Percentiles rank a stretch among this genome's conserved stretches.
Conservation (phyloP, 2,113 vertebrate species). For the Craseonycteris thonglongyai region DNA sequence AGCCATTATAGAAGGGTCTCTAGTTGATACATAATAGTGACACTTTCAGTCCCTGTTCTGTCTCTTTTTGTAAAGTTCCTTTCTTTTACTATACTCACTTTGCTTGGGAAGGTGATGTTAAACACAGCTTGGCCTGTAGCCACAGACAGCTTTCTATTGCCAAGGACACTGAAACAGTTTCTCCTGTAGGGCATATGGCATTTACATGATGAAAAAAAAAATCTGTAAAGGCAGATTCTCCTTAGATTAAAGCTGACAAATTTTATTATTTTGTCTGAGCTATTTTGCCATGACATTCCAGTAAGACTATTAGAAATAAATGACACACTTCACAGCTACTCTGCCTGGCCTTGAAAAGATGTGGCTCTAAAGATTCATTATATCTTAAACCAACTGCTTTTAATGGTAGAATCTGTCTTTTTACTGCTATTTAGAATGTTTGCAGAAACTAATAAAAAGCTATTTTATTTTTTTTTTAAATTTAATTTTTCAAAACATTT, state of each 20-base stretch:
- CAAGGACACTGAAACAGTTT: neutral
- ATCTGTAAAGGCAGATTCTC: neutral
- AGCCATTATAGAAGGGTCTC: neutral
- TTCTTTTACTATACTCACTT: neutral
- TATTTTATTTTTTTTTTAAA: neutral
- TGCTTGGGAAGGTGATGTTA: neutral
- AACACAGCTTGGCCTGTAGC: neutral
- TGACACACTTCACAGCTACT: neutral
- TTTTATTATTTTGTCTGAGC: neutral
- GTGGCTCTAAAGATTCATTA: neutral
- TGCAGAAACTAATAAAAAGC: neutral
- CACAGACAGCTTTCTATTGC: neutral
- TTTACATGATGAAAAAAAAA: neutral
- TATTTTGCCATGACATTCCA: neutral
- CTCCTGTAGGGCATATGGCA: neutral
- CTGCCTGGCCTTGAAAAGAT: neutral
- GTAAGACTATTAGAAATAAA: neutral
- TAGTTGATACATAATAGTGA: neutral
- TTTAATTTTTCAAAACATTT: too few species aligned
- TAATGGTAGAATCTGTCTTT: neutral
- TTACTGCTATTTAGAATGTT: neutral
- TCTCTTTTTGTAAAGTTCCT: neutral
- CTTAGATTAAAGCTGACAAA: neutral
- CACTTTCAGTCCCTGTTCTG: neutral
- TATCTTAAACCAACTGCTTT: neutral